Conservation (phyloP, 1,140 invertebrate genomes). For the Drosophila tristis region DNA sequence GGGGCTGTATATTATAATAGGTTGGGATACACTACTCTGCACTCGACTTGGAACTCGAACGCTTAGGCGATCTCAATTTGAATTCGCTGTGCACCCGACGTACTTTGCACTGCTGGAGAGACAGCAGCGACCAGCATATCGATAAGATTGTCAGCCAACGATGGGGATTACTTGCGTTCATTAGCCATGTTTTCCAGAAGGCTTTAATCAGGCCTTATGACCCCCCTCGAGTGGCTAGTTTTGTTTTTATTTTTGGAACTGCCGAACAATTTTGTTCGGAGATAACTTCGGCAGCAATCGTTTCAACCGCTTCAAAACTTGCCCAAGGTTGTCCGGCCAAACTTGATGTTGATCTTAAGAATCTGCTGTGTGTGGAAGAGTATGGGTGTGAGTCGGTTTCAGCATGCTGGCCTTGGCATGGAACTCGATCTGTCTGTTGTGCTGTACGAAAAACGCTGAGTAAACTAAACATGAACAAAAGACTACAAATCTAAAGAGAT, state of each 20-base stretch:
- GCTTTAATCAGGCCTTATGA: slow-evolving; percentile 53
- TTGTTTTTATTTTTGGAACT: slow-evolving; percentile 31
- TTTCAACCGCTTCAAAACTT: not conserved
- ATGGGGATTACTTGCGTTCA: slow-evolving; percentile 31
- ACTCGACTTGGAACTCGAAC: slow-evolving; percentile 49
- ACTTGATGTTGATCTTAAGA: slow-evolving; percentile 60
- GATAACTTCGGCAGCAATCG: slow-evolving; percentile 13
- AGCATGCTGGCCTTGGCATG: slow-evolving; percentile 34
- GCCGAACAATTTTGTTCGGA: slow-evolving; percentile 15
- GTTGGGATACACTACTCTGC: slow-evolving; percentile 29
- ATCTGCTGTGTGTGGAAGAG: slow-evolving; percentile 23
- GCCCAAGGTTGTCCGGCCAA: slow-evolving; percentile 50
- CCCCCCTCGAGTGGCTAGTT: slow-evolving; percentile 45
- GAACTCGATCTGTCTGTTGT: slow-evolving; percentile 29
- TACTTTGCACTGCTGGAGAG: slow-evolving; percentile 57
- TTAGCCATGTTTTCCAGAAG: slow-evolving; percentile 56
- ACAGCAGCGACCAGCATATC: slow-evolving; percentile 27
- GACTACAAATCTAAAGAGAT: not conserved
- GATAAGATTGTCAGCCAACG: slow-evolving; percentile 63
- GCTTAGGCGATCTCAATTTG: slow-evolving; percentile 33
- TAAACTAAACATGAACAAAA: slow-evolving; percentile 10
- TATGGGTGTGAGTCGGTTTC: slow-evolving; percentile 2
- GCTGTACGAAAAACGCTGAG: slow-evolving; percentile 29
- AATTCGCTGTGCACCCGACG: slow-evolving; percentile 47
- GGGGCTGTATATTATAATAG: slow-evolving; percentile 9